These are phyloP conservation scores for Loxodonta africana DNA, from an alignment of 2,113 vertebrate species.

Conservation along the genomic window DNA sequence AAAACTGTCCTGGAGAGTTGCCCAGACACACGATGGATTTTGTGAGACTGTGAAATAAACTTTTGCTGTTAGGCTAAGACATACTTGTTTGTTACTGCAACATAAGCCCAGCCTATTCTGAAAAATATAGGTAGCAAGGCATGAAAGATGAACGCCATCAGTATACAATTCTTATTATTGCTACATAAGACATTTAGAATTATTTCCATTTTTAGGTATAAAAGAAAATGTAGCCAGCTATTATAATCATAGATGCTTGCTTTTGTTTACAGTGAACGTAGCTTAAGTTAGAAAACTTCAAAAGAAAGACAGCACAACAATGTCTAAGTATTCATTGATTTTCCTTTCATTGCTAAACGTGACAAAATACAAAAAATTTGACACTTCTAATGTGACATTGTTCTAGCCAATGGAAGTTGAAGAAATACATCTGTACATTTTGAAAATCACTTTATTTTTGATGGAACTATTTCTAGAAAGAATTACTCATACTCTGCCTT, in stretches of 20 bases:
- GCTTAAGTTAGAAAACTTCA: constrained; percentile 53
- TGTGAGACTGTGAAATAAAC: not conserved
- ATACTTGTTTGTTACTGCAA: not conserved
- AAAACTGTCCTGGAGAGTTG: not conserved
- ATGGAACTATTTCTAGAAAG: constrained; percentile 39
- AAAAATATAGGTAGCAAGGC: not conserved
- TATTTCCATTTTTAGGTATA: not conserved
- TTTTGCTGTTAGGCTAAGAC: not conserved
- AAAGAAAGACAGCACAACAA: constrained; percentile 28
- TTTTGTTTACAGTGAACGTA: constrained; percentile 50
- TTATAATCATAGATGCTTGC: not conserved
- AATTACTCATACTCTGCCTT: constrained; percentile 54
- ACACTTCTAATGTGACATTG: not conserved
- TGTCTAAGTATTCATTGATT: constrained; percentile 16
- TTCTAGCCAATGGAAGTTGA: constrained; percentile 16
- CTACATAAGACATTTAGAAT: not conserved
- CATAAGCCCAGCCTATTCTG: not conserved
- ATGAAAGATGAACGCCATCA: not conserved
- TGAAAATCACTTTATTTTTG: constrained; percentile 30
- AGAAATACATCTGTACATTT: constrained; percentile 30
- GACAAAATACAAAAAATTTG: constrained; percentile 41
- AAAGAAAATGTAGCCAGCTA: constrained; percentile 2
- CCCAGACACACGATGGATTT: not conserved
- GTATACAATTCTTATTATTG: not conserved
- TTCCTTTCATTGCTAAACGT: constrained; percentile 14